phyloP scores from a whole-genome alignment of 2,888 invertebrate species.

The Tenthredo distinguenda region DNA sequence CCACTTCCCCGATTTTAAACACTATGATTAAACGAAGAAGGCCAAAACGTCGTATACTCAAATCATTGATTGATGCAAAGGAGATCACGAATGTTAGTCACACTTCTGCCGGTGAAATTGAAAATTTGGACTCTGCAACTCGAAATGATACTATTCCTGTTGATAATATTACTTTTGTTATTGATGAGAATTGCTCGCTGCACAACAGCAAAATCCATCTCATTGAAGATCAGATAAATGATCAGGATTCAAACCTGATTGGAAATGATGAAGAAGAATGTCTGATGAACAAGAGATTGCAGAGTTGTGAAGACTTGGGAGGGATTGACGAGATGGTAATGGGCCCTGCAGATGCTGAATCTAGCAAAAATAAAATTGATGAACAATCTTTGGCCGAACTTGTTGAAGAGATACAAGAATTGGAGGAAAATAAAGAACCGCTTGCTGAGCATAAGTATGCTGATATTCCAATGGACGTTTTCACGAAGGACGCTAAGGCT shows the following conservation, averaged over 20 bases:
- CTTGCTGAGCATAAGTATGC: slow-evolving; percentile 49
- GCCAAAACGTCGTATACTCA: slow-evolving; percentile 67
- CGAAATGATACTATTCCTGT: neutral
- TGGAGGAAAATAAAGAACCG: slow-evolving; percentile 54
- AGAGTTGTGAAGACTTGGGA: neutral
- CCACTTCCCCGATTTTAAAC: slow-evolving; percentile 63
- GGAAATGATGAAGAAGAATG: neutral
- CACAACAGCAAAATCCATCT: neutral
- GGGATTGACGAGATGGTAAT: neutral
- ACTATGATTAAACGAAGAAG: slow-evolving; percentile 59
- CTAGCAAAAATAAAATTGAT: neutral
- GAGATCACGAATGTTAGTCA: neutral
- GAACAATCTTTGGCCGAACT: slow-evolving; percentile 54
- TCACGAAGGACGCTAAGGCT: slow-evolving; percentile 55
- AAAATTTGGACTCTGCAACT: neutral
- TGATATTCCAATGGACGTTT: slow-evolving; percentile 57
- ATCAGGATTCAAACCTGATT: neutral
- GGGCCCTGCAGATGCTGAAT: neutral
- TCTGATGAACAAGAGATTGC: neutral
- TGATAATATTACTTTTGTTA: slow-evolving; percentile 13
- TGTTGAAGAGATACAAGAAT: slow-evolving; percentile 56
- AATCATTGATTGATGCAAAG: slow-evolving; percentile 48
- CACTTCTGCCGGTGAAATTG: neutral
- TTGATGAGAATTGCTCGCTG: neutral
- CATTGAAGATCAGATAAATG: neutral